Base-by-base conservation (phyloP, 2,888 invertebrate species). In the Epinotia ramella region DNA sequence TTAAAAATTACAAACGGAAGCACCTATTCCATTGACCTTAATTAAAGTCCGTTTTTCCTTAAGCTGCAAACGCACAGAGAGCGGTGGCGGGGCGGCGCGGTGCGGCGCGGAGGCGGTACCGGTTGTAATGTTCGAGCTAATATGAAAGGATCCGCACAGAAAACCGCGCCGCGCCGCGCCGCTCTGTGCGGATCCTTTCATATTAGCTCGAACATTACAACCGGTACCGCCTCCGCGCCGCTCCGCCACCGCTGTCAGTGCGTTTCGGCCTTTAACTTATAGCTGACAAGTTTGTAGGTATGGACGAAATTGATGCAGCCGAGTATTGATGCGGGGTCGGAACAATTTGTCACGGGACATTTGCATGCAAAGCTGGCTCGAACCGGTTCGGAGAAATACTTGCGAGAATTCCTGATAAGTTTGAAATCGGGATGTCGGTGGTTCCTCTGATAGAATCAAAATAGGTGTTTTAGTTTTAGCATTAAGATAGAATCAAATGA, bases 341-440 rank as follows among this genome's bases (percentile, higher is more conserved):
- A 89, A 88, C 90, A 91, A 93, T 92, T 93, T 91, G 91, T 91
- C 89, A 88, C 85, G 85, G 84, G 82, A 86, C 87, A 91, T 92
- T 92, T 91, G 86, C 90, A 91, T 91, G 88, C 82, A 83, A 82
- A 85, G 83, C 85, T 84, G 80, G 83, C 82, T 81, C 80, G 79
- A 80, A 83, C 78, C 82, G 82, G 77, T 64, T 73, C 59, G 73
- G 68, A 62, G 60, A 65, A 20, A 60, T 66, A 65, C 59, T 59
- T 60, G 57, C 63, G 20, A 33, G n/a, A 68, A 67, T 64, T 74
- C 24, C 65, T 59, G 6, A 44, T 16, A 65, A 69, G 18, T 59
- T 13, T 44, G 16, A 18, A 53, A 64, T 63, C 24, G 44, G 11
- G 11, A 40, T 6, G 64, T 65, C 11, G 20, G 33, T n/a, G n/a